phyloP scores from a whole-genome alignment of 2,888 invertebrate genomes.

The Prostheceraeus crozeri region DNA sequence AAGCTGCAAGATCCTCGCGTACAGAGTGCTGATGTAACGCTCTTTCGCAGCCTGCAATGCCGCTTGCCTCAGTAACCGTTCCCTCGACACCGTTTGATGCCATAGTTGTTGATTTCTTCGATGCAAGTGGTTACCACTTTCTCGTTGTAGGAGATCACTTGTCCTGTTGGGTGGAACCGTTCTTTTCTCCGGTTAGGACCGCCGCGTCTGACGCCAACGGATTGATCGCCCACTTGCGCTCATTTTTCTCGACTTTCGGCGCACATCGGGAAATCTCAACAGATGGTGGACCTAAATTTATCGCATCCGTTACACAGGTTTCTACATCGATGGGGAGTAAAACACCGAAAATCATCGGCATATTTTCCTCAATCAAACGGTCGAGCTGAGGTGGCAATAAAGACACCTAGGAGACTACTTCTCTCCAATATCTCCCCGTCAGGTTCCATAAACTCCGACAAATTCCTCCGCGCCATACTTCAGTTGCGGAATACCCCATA shows the following conservation, averaged over 20 bases:
- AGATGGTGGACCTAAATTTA: too few relatives aligned
- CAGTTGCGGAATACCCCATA: constrained; percentile 41
- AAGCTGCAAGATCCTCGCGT: neutral
- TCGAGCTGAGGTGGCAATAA: constrained; percentile 42
- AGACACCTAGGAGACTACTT: constrained; percentile 42
- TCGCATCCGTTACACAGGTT: too few relatives aligned
- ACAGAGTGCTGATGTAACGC: constrained; percentile 3
- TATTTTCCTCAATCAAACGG: constrained; percentile 41
- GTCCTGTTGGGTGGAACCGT: constrained; percentile 10
- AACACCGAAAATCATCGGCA: constrained; percentile 41
- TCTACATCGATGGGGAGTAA: constrained; percentile 40
- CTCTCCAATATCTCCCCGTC: constrained; percentile 39
- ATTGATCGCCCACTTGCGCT: constrained; percentile 2
- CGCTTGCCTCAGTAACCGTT: neutral
- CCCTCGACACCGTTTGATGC: constrained; percentile 14
- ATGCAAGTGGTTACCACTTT: constrained; percentile 2
- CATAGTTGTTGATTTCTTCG: constrained; percentile 10
- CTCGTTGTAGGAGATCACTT: constrained; percentile 11
- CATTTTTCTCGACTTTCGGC: neutral
- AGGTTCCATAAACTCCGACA: constrained; percentile 39
- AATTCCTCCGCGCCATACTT: constrained; percentile 41
- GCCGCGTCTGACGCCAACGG: neutral
- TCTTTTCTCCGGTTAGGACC: neutral
- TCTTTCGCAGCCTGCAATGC: constrained; percentile 2
- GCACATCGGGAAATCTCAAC: constrained; percentile 10